Base-by-base conservation (phyloP, 1,140 invertebrate species). In the Propsilocerus akamusi region DNA sequence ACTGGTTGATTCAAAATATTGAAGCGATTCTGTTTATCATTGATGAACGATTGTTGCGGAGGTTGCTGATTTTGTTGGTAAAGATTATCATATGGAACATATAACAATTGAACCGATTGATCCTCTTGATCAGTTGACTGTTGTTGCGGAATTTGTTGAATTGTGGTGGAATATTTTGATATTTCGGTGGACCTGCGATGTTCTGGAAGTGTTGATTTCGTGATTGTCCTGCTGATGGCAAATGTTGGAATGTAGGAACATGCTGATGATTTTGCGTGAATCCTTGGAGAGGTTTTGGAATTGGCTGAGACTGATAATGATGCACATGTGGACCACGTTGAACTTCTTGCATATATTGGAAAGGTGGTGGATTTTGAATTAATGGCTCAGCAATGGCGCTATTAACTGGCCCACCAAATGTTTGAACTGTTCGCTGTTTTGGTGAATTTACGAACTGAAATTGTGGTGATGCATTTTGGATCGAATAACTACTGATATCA, bases 71-170 rank as follows among this genome's bases (percentile, higher is more conserved):
- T 69, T 52, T 76, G 72, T 63, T 75, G 71, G 48, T 75, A 76
- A 10, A 86, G 61, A 0, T 78, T 80, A 58, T 88, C 83, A 25
- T 84, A 69, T 11, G 84, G 84, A 3, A 88, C 82, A 57, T 86
- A 88, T 0, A 87, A 65, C 41, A 86, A 58, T 60, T 86, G 82
- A 12, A 86, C 76, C 67, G 82, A 24, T 47, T 24, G 46, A 25
- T 47, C 25, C 12, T 12, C 25, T 47, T 47, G 23, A 17, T 12
- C 6, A 7, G 6, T 6, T 7, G 12, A 10, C 25, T 47, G 46
- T 25, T 12, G 10, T 17, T 47, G 46, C 22, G 24, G 46, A 47
- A 10, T 47, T 47, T 47, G 46, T n/a, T n/a, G n/a, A n/a, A n/a
- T n/a, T n/a, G n/a, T n/a, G n/a, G n/a, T 17, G 34, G 14, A 41